Conservation (phyloP, 2,888 invertebrate species). For the Nomada ferruginata region DNA sequence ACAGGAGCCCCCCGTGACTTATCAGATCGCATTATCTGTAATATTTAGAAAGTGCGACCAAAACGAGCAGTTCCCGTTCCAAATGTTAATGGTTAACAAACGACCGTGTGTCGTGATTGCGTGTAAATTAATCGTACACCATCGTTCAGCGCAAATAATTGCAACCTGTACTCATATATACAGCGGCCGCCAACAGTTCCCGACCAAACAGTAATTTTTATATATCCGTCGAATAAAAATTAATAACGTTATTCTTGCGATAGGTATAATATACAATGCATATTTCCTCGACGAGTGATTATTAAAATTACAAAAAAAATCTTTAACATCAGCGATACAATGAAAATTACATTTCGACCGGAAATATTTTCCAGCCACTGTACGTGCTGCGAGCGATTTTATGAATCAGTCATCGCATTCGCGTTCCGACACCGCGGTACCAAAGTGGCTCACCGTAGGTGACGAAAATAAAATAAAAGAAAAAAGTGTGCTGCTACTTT, state of each 20-base stretch:
- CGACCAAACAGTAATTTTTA: no score
- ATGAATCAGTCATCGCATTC: constrained; percentile 33
- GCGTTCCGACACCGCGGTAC: constrained; percentile 18
- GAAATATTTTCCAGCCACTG: no score
- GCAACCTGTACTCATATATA: constrained; percentile 1
- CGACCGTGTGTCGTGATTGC: neutral
- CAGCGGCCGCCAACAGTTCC: no score
- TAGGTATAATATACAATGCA: no score
- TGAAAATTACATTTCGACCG: no score
- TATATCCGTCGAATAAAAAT: no score
- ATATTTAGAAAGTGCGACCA: constrained; percentile 46
- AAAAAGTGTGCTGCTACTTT: constrained; percentile 78
- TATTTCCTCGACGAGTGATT: no score
- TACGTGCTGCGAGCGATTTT: neutral
- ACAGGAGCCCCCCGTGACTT: constrained; percentile 33
- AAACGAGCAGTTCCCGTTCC: constrained; percentile 28
- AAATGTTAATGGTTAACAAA: constrained; percentile 33
- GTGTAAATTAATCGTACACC: constrained; percentile 20
- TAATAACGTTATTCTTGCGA: no score
- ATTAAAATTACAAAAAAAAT: no score
- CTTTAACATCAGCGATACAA: neutral
- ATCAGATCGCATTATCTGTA: constrained; percentile 26
- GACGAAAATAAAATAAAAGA: constrained; percentile 17
- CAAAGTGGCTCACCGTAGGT: constrained; percentile 56
- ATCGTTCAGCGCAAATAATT: constrained; percentile 6